phyloP scores from a whole-genome alignment of 2,888 invertebrate genomes.

The Zonitis immaculata region DNA sequence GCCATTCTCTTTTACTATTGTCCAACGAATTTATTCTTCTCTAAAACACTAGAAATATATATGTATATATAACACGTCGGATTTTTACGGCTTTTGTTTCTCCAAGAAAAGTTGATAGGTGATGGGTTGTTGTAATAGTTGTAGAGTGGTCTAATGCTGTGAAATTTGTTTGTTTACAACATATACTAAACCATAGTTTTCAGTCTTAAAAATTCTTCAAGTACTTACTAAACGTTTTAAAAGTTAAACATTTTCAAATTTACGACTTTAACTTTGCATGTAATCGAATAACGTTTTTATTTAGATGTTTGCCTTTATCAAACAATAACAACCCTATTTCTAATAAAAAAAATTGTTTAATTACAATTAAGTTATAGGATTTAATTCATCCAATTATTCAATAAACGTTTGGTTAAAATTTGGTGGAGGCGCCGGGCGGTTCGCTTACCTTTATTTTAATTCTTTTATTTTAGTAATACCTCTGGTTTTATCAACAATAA shows the following conservation, averaged over 20 bases:
- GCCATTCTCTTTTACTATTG: background rate
- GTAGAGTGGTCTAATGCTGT: slow-evolving; percentile 2
- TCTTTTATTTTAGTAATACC: no score
- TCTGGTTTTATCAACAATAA: no score
- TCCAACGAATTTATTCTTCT: slow-evolving; percentile 1
- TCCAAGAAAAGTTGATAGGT: slow-evolving; percentile 7
- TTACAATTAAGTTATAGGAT: no score
- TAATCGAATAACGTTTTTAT: slow-evolving; percentile 4
- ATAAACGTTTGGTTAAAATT: no score
- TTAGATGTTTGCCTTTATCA: background rate
- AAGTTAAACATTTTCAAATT: slow-evolving; percentile 13
- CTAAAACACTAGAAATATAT: background rate
- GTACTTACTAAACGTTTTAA: slow-evolving; percentile 3
- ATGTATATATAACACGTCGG: slow-evolving; percentile 2
- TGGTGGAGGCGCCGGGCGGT: slow-evolving; percentile 3
- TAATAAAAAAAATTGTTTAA: no score
- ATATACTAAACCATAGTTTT: background rate
- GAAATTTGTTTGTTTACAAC: slow-evolving; percentile 14
- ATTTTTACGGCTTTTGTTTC: slow-evolving; percentile 15
- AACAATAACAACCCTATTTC: no score
- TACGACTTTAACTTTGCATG: slow-evolving; percentile 15
- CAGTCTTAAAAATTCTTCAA: background rate
- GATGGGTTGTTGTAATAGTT: background rate
- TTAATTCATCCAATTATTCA: no score
- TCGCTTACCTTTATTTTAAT: no score